Evolutionary conservation across 2,888 invertebrate genomes (phyloP), one percentile per base, ranked within the genome.

Genomic region (Netelia fuscicornis): DNA sequence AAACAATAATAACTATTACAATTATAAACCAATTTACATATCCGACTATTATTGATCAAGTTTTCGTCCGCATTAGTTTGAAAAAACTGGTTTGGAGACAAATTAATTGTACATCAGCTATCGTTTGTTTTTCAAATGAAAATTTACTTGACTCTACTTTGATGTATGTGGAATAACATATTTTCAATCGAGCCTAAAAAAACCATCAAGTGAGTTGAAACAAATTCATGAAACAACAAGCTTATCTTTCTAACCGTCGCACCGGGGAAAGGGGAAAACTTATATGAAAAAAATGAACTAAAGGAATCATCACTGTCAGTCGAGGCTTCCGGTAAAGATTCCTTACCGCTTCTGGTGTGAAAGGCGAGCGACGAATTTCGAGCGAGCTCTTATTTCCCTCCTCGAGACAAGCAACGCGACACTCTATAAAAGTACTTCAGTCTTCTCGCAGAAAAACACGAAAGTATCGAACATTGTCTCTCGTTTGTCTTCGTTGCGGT

Each of bases 401-500:
- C 44, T 74, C 52, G 25, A 30, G 74, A 48, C 48, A 52, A 25
- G 62, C 62, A 23, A 48, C 74, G 25, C 23, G 64, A 48, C 48
- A 75, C 52, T 64, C 74, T 8, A 52, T 75, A 60, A 42, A 52
- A 62, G 48, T 10, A 48, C 30, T 10, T 64, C 11, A 52, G n/a
- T 30, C 60, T n/a, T 65, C 54, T 37, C 10, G 48, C 0, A 48
- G 5, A 48, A 48, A 48, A 48, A 48, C 11, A 48, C 48, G 8
- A 64, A 76, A 65, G 13, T 65, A 65, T 65, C 76, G 54, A 30
- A 76, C 37, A 23, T 65, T 56, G 37, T 76, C 54, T 54, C n/a
- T 52, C 25, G 52, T 52, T 13, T 30, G 23, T 58, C 23, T 70
- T 25, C 25, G n/a, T 70, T 11, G 48, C 52, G 11, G 11, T 13